These are phyloP conservation scores for Geothlypis trichas DNA, from an alignment of 2,113 vertebrate species.

Conservation along the genomic window DNA sequence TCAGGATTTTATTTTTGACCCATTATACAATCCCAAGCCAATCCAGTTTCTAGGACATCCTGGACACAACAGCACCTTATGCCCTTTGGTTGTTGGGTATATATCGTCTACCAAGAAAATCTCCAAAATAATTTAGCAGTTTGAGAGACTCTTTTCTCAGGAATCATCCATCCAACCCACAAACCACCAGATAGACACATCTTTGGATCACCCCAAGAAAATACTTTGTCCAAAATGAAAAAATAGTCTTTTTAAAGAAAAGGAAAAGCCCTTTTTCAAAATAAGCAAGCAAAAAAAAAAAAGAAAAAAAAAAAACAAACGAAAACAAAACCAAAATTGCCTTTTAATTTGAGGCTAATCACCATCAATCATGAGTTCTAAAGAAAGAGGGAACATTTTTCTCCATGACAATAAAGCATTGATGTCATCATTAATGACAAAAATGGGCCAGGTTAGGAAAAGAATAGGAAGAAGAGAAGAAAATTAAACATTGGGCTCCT, in stretches of 20 bases:
- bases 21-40: rapidly evolving
- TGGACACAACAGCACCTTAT: neutral
- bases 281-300: neutral
- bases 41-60: neutral
- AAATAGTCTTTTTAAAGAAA: neutral
- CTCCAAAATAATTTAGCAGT: neutral
- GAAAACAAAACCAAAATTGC: neutral
- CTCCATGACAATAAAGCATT: neutral
- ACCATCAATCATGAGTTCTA: neutral
- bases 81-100: neutral
- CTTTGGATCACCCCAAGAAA: neutral
- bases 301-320: neutral
- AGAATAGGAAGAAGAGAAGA: neutral
- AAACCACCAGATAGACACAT: neutral
- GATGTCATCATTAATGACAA: neutral
- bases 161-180: neutral
- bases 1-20: neutral
- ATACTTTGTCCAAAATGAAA: neutral
- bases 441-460: neutral
- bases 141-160: neutral
- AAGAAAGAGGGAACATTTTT: neutral
- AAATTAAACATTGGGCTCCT: neutral
- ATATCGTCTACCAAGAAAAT: neutral
- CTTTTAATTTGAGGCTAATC: neutral
- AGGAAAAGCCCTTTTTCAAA: neutral